These are phyloP conservation scores for Apeltes quadracus DNA, from an alignment of 2,113 vertebrate genomes.

Conservation along the genomic window DNA sequence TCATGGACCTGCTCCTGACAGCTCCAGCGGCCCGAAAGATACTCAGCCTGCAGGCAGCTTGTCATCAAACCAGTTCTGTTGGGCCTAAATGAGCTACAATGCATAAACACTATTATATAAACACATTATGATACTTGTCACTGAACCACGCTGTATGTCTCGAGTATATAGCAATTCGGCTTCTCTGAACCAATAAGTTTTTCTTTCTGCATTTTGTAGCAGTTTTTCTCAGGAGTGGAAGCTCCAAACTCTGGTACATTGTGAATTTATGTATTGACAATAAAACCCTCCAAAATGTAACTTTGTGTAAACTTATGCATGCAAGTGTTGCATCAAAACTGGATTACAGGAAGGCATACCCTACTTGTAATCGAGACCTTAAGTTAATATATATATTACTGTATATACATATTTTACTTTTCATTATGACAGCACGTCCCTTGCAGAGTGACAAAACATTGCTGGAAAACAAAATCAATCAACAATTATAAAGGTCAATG, in stretches of 20 bases:
- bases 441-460: too few relatives aligned
- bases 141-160: too few relatives aligned
- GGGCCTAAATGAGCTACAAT: neutral
- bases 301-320: neutral
- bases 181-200: too few relatives aligned
- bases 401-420: too few relatives aligned
- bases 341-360: neutral
- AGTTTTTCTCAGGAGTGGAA: too few relatives aligned
- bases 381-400: too few relatives aligned
- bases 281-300: neutral
- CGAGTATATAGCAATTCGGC: too few relatives aligned
- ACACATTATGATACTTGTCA: too few relatives aligned
- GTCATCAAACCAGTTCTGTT: neutral
- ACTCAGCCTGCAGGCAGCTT: slow-evolving; percentile 18
- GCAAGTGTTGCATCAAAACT: neutral
- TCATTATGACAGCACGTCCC: too few relatives aligned
- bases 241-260: neutral
- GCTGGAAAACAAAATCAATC: neutral
- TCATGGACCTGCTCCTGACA: slow-evolving; percentile 35
- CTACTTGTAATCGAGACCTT: too few relatives aligned
- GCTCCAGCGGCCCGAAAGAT: slow-evolving; percentile 29
- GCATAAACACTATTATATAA: neutral
- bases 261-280: neutral
- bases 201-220: too few relatives aligned
- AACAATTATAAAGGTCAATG: neutral